A percentile compares a stretch with the other conserved stretches of the same genome.
phyloP scores from a whole-genome alignment of 2,797 vertebrate genomes.

The Sitta carolinensis region DNA sequence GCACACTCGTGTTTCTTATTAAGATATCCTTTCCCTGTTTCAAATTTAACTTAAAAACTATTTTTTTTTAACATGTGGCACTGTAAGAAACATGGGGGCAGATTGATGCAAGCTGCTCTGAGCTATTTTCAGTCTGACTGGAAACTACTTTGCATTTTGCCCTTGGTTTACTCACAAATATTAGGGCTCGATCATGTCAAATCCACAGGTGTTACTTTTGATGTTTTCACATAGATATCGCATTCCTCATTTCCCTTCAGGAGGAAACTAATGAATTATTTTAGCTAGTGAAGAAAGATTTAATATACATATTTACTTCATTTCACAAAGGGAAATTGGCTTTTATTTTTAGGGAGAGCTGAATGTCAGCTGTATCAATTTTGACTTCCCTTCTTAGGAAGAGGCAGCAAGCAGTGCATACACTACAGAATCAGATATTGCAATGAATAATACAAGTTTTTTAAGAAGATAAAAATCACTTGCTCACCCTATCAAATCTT shows the following conservation, averaged over 20 bases:
- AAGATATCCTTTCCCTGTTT: background rate
- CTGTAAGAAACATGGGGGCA: background rate
- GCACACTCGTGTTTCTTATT: background rate
- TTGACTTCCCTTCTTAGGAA: background rate
- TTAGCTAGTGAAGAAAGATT: conserved; percentile 1
- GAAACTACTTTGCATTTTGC: background rate
- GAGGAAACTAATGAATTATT: background rate
- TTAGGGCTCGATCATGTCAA: background rate
- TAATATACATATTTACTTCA: background rate
- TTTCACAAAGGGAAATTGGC: background rate
- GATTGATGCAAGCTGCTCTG: background rate
- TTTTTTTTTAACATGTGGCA: background rate
- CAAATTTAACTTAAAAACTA: background rate
- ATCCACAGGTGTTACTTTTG: background rate
- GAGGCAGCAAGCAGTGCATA: background rate
- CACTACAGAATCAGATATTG: background rate
- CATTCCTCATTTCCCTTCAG: background rate
- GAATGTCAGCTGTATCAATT: background rate
- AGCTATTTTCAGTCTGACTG: background rate
- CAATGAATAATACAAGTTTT: background rate
- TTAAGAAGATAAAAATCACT: background rate
- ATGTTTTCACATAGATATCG: background rate
- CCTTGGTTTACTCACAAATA: background rate
- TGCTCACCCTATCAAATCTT: background rate
- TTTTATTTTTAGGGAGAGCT: background rate